These are phyloP conservation scores for Zophobas morio DNA, from an alignment of 1,140 invertebrate genomes.

Conservation along the genomic window DNA sequence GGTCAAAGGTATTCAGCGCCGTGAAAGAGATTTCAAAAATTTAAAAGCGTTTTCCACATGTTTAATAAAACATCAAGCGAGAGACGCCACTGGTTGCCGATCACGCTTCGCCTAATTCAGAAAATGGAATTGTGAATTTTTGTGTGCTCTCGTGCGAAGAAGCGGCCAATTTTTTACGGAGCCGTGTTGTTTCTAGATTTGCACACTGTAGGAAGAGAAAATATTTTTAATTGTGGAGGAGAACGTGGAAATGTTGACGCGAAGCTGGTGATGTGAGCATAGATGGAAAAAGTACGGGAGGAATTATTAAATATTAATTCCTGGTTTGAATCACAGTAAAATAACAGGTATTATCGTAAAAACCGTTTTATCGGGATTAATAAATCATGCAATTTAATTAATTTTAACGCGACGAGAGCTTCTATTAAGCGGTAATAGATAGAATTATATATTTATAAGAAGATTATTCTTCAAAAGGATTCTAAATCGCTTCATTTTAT, in stretches of 20 bases:
- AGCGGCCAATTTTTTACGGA: too few relatives aligned
- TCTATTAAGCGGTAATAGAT: constrained; percentile 13
- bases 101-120: constrained; percentile 13
- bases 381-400: constrained; percentile 29
- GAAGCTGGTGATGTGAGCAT: too few relatives aligned
- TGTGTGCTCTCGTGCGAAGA: too few relatives aligned
- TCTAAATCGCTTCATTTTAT: constrained; percentile 24
- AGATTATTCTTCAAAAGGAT: constrained; percentile 23
- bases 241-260: too few relatives aligned
- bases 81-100: constrained; percentile 1
- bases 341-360: not conserved
- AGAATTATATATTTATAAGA: constrained; percentile 13
- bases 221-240: too few relatives aligned
- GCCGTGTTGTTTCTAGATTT: too few relatives aligned
- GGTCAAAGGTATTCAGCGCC: constrained; percentile 22
- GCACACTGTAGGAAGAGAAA: too few relatives aligned
- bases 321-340: too few relatives aligned
- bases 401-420: constrained; percentile 25
- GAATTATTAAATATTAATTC: not conserved
- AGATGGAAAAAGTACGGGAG: too few relatives aligned
- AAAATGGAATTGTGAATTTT: constrained; percentile 22
- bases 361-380: constrained; percentile 11
- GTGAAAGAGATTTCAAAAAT: constrained; percentile 35
- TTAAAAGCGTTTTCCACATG: constrained; percentile 24
- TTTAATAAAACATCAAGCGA: constrained; percentile 30